phyloP scores from a whole-genome alignment of 2,797 vertebrate species.

The Antennarius maculatus region DNA sequence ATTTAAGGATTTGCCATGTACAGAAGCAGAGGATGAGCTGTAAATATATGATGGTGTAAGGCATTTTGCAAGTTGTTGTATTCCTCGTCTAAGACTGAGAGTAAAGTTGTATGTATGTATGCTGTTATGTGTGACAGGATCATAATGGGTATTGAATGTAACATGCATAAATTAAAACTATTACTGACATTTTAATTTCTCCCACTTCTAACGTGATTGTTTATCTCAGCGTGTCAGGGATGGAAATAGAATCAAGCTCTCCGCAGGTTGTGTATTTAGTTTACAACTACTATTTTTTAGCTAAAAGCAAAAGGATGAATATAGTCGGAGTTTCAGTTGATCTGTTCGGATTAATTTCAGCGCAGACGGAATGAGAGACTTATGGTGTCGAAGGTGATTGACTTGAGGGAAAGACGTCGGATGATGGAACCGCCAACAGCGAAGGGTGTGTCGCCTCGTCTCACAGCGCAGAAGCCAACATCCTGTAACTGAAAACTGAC shows the following conservation, averaged over 20 bases:
- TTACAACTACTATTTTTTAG: not conserved
- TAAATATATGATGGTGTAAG: conserved; percentile 88
- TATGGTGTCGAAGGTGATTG: not conserved
- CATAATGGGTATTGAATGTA: conserved; percentile 93
- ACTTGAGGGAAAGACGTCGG: not conserved
- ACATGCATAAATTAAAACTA: conserved; percentile 94
- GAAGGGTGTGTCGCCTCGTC: not conserved
- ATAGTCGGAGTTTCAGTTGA: not conserved
- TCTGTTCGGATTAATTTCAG: conserved; percentile 3
- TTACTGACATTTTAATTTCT: conserved; percentile 84
- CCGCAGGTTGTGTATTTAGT: conserved; percentile 1
- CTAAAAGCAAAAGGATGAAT: not conserved
- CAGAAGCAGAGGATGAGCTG: conserved; percentile 85
- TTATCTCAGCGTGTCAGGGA: conserved; percentile 20
- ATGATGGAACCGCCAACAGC: not conserved
- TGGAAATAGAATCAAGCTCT: conserved; percentile 20
- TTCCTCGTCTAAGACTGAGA: conserved; percentile 82
- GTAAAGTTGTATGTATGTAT: conserved; percentile 88
- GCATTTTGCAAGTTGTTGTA: conserved; percentile 80
- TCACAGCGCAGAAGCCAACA: not conserved
- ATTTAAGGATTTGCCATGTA: conserved; percentile 83
- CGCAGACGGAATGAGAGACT: not conserved
- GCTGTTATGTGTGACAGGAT: conserved; percentile 87
- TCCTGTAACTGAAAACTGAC: conserved; percentile 8
- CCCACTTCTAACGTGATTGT: conserved; percentile 44